phyloP scores from a whole-genome alignment of 2,113 vertebrate species.

The Empidonax traillii region DNA sequence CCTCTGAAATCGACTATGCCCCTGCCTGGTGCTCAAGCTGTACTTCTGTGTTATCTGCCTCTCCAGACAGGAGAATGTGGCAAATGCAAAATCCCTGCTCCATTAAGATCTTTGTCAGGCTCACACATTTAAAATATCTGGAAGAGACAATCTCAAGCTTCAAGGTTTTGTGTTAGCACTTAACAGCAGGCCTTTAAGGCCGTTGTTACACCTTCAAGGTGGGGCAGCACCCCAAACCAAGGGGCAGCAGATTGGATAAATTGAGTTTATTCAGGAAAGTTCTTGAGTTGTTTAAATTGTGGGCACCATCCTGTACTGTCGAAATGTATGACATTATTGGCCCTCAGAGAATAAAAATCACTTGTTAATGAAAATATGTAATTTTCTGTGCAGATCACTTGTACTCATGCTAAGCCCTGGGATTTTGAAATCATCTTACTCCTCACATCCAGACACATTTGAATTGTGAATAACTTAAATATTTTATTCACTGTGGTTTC shows the following conservation, averaged over 20 bases:
- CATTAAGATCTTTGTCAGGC: slow-evolving; percentile 36
- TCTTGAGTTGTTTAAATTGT: background rate
- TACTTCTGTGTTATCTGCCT: slow-evolving; percentile 65
- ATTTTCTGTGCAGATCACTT: background rate
- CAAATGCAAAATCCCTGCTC: slow-evolving; percentile 43
- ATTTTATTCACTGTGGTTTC: background rate
- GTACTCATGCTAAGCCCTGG: background rate
- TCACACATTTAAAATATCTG: background rate
- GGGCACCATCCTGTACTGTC: background rate
- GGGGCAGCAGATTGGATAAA: background rate
- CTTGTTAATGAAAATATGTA: slow-evolving; percentile 24
- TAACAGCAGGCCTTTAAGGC: background rate
- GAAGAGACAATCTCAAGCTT: slow-evolving; percentile 12
- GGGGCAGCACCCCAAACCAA: background rate
- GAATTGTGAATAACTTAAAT: background rate
- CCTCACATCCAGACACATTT: background rate
- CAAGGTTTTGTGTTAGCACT: background rate
- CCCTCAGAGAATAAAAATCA: background rate
- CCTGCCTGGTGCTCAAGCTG: background rate
- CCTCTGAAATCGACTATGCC: slow-evolving; percentile 32
- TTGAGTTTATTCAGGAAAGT: background rate
- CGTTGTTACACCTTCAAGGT: background rate
- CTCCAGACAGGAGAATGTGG: slow-evolving; percentile 42
- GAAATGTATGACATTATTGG: background rate
- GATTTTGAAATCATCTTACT: background rate